Evolutionary conservation across 2,797 vertebrate species (phyloP).

Genomic region (Moxostoma hubbsi): DNA sequence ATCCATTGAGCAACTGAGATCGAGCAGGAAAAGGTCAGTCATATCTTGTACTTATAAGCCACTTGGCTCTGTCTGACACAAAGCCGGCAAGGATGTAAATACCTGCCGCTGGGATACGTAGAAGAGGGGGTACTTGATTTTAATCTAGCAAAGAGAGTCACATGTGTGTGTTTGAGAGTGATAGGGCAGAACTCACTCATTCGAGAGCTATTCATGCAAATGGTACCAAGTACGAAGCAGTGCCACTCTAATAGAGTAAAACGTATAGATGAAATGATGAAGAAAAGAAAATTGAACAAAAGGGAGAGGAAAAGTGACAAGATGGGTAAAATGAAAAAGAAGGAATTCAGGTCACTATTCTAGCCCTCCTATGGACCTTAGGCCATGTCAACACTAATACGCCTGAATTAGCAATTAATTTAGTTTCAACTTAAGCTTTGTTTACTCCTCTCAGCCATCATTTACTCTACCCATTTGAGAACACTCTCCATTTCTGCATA

Average conservation of each 20-base stretch:
- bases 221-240: slow-evolving; percentile 20
- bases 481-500: too few species aligned
- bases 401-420: too few species aligned
- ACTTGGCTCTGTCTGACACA: slow-evolving; percentile 28
- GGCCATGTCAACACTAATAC: too few species aligned
- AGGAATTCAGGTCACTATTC: neutral
- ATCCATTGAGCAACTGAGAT: slow-evolving; percentile 34
- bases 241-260: neutral
- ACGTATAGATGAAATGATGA: neutral
- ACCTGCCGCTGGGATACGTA: neutral
- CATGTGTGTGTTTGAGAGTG: slow-evolving; percentile 21
- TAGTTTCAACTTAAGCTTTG: too few species aligned
- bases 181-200: neutral
- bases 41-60: slow-evolving; percentile 41
- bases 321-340: neutral
- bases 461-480: too few species aligned
- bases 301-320: neutral
- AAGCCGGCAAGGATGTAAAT: slow-evolving; percentile 17
- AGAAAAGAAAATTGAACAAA: neutral
- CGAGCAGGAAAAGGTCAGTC: slow-evolving; percentile 46
- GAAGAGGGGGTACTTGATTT: neutral
- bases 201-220: slow-evolving; percentile 18
- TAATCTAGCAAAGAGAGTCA: slow-evolving; percentile 31
- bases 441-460: too few species aligned
- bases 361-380: too few species aligned